Percentiles rank a stretch among this genome's conserved stretches.
Evolutionary conservation across 2,888 invertebrate species (phyloP).

Genomic region (Pterobdella sp.): DNA sequence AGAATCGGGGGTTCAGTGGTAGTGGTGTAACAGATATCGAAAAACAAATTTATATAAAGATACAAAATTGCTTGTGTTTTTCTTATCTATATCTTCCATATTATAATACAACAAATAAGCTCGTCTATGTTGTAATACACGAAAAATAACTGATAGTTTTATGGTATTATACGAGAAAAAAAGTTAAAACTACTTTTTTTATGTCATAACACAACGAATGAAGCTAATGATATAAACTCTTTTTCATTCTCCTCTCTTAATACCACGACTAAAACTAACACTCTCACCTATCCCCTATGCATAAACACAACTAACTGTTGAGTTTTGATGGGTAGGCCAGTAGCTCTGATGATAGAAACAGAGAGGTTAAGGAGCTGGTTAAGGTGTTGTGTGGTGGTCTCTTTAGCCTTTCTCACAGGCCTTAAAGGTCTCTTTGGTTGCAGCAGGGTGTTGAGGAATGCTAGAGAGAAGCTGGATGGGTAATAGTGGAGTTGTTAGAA

Average conservation of each 20-base stretch:
- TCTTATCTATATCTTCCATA: too few species aligned
- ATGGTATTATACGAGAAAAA: too few species aligned
- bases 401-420: background rate
- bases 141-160: too few species aligned
- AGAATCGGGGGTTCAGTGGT: too few species aligned
- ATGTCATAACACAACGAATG: too few species aligned
- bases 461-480: background rate
- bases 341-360: background rate
- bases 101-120: too few species aligned
- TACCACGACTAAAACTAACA: background rate
- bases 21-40: too few species aligned
- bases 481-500: background rate
- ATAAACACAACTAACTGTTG: background rate
- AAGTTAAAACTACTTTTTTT: too few species aligned
- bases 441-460: background rate
- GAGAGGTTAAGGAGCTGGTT: background rate
- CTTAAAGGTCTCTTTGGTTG: conserved; percentile 2
- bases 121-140: too few species aligned
- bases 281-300: background rate
- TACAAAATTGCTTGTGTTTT: too few species aligned
- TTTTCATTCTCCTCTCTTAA: background rate
- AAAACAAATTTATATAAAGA: too few species aligned
- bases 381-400: background rate
- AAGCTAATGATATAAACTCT: background rate
- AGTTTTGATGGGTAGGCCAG: background rate